Conservation (phyloP, 2,113 vertebrate genomes). For the human region GRCh38 chr2:224521001-224521500, state of each 20-base stretch:
- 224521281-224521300: conserved; percentile 37
- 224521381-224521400: not conserved
- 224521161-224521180: not conserved
- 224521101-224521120: not conserved
- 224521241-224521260: not conserved
- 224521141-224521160: not conserved
- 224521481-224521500: no score
- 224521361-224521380: not conserved
- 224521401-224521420: not conserved
- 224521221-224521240: not conserved
- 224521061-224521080: not conserved
- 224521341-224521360: not conserved
- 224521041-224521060: not conserved
- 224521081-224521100: conserved; percentile 1
- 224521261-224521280: not conserved
- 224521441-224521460: no score
- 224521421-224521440: not conserved
- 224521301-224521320: not conserved
- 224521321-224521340: not conserved
- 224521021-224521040: conserved; percentile 12
- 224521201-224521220: conserved; percentile 1
- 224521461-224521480: no score
- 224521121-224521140: not conserved
- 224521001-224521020: not conserved
- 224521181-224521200: not conserved